Evolutionary conservation across 2,888 invertebrate genomes (phyloP), one percentile per base, ranked within the genome.

Genomic region (Cyrtodaria siliqua): DNA sequence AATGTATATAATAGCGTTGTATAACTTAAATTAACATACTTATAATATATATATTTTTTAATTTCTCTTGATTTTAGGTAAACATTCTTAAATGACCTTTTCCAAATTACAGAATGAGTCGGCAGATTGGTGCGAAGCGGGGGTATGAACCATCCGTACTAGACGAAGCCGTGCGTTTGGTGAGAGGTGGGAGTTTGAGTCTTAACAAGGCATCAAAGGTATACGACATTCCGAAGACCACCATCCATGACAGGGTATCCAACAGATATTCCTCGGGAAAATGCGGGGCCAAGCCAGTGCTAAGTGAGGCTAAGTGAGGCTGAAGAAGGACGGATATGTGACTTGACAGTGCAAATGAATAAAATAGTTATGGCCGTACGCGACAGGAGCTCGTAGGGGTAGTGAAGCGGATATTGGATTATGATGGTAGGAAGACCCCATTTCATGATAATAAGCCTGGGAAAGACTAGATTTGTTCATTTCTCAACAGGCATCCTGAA

Each of bases 311-410:
- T 33, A 14, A 6, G 61, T 1, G 42, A 23, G n/a, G 23, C 8
- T 33, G 69, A 69, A 33, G 53, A 69, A 55, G 26, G 16, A 4
- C 29, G 61, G 12, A 12, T 60, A 9, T 59, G 50, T 1, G 61
- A 76, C 4, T 67, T 67, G 67, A 57, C 59, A 0, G 29, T 76
- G 3, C 55, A 62, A 20, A 71, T 76, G 76, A 18, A 55, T 8
- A 40, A 29, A 16, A 67, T 75, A 16, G 69, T 20, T 76, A 62
- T 59, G 76, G 61, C 6, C 60, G 59, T n/a, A n/a, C n/a, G n/a
- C n/a, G n/a, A 40, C 42, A 52, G 12, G 56, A 71, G 27, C 42
- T 70, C 9, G 23, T 33, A 0, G 27, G 2, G 16, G 52, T 38
- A 1, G 62, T 77, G 9, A 47, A 64, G 38, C 47, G 52, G 12